Evolutionary conservation across 2,113 vertebrate species (phyloP), one percentile per base, ranked within the genome.

Genomic region (Hyperopisus bebe): DNA sequence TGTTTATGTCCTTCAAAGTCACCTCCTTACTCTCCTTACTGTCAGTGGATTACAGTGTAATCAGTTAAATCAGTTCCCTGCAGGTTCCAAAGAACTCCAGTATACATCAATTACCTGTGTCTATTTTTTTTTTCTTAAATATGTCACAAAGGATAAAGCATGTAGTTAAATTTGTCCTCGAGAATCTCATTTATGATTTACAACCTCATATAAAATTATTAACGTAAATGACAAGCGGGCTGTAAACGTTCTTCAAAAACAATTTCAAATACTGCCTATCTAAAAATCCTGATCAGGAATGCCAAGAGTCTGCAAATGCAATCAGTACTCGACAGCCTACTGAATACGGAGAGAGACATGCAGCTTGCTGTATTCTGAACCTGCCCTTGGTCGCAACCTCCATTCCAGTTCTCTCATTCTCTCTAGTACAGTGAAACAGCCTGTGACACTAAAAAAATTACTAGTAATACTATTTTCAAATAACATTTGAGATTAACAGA

Each of bases 401-500:
- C 91, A 88, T 91, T 92, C 92, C 91, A 92, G 94, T 95, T 93
- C 88, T 91, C 92, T 94, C 92, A 11, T 92, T 47, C 92, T 90
- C 91, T 83, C 91, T 53, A 89, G 92, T 88, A 90, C 92, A 93
- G 89, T 39, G 91, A 92, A 93, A 90, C 87, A 89, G 93, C 85
- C 92, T 87, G 11, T 92, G 90, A 90, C 83, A 91, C 48, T 48
- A 47, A 88, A 89, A 93, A 95, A 94, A 92, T 95, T 92, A 66
- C 39, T 58, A 42, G 19, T 1, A 62, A 46, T 93, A 95, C 95
- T 95, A 94, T 94, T 62, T 93, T 93, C 62, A 93, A 95, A 86
- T 90, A 90, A n/a, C n/a, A n/a, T n/a, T n/a, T n/a, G n/a, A n/a
- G n/a, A 89, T 91, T 95, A 91, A 90, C 94, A 94, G 84, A 91